Percentiles rank a stretch among this genome's conserved stretches.
Evolutionary conservation across 53 echinoderm and acorn worm species (phyloP).

Genomic region (Luidia sarsii): DNA sequence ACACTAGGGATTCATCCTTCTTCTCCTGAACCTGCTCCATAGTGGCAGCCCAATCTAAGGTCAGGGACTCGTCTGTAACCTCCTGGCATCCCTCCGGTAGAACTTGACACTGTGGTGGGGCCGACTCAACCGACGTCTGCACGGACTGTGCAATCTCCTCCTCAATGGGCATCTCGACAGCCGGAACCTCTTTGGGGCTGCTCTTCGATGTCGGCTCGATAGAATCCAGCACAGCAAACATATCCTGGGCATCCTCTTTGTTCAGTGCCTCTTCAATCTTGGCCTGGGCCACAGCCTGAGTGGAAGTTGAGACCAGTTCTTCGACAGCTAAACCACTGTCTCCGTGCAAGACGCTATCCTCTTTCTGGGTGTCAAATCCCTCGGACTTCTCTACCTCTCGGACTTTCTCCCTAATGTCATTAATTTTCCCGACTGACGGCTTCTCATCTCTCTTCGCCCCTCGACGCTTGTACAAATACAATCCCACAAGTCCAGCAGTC

Average conservation of each 20-base stretch:
- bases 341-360: no score
- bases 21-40: conserved; percentile 11
- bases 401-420: conserved; percentile 19
- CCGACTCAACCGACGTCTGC: neutral
- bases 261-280: neutral
- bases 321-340: no score
- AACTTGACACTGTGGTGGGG: neutral
- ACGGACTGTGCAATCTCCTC: conserved; percentile 10
- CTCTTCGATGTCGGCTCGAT: neutral
- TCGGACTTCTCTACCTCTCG: neutral
- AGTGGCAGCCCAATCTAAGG: conserved; percentile 40
- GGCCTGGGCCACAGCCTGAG: neutral
- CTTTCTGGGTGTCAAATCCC: no score
- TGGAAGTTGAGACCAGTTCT: neutral
- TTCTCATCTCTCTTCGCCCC: conserved; percentile 27
- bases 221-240: conserved; percentile 4
- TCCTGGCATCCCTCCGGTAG: neutral
- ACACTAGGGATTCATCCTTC: conserved; percentile 9
- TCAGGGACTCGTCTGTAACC: neutral
- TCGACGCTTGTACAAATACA: conserved; percentile 72
- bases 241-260: conserved; percentile 8
- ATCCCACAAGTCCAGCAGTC: conserved; percentile 76
- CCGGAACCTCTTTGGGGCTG: neutral
- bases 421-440: conserved; percentile 2
- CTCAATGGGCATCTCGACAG: neutral